phyloP scores from a whole-genome alignment of 2,113 vertebrate genomes.

The Clarias batrachus region DNA sequence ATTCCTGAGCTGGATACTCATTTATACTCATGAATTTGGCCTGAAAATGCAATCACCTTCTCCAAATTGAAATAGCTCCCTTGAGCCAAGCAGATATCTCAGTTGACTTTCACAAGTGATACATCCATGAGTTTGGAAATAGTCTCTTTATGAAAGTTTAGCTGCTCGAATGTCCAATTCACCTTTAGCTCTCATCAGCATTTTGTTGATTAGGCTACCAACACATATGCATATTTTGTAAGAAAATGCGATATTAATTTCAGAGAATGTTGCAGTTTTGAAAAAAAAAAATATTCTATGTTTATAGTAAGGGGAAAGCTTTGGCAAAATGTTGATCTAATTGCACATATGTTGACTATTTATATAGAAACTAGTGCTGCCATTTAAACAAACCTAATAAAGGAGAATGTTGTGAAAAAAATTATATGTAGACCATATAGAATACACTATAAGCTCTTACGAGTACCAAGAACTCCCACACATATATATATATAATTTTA shows the following conservation, averaged over 20 bases:
- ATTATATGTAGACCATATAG: background rate
- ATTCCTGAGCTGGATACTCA: background rate
- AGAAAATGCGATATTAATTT: background rate
- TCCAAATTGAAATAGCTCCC: background rate
- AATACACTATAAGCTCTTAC: background rate
- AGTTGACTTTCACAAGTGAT: background rate
- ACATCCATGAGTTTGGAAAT: background rate
- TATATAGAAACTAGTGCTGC: background rate
- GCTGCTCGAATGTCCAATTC: background rate
- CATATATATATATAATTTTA: no score
- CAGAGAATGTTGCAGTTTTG: background rate
- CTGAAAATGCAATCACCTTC: slow-evolving; percentile 2
- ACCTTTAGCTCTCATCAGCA: background rate
- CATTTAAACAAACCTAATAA: background rate
- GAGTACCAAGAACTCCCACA: background rate
- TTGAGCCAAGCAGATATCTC: background rate
- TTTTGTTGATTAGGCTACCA: background rate
- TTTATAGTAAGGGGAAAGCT: background rate
- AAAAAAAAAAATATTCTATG: background rate
- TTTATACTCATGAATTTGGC: background rate
- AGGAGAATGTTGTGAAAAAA: background rate
- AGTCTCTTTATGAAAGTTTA: background rate
- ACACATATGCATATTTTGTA: background rate
- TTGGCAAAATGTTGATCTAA: background rate
- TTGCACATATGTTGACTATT: background rate